Evolutionary conservation across 64 coral and sea anemone genomes (phyloP), one percentile per base, ranked within the genome.

Genomic region (Stylophora pistillata): DNA sequence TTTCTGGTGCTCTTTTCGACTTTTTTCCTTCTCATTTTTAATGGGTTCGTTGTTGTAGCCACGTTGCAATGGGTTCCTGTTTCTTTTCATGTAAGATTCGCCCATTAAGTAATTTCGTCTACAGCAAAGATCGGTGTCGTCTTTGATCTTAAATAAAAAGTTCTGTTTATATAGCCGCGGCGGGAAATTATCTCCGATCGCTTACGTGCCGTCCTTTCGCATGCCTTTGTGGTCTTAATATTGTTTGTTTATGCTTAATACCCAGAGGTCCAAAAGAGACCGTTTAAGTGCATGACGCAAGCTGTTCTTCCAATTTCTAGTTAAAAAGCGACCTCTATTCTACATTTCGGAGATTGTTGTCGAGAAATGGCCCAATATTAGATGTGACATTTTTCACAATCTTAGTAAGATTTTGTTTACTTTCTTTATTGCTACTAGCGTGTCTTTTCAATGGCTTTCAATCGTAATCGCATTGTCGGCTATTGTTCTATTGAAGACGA

Each of bases 91-190:
- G 3, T 47, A 47, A 47, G 80, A 21, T 53, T 68, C 21, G 13
- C 7, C 21, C 23, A 47, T 78, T 53, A 56, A 13, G 34, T 52
- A 23, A 37, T 41, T 52, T 76, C 13, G 32, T 10, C 73, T 21
- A 53, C 12, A 33, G 33, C 18, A 23, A 84, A 68, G 23, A 82
- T 82, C 78, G 78, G 78, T 21, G 9, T 2, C 30, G 12, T 27
- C 16, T 70, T 84, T 84, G 60, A 84, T 84, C 80, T 68, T 20
- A 26, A 53, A 30, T n/a, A 83, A 20, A 58, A 47, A 65, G 79
- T 27, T 79, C 65, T 82, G 79, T 82, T 82, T 82, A 30, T 47
- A 37, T 60, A 64, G 58, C 29, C 29, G 62, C 61, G 41, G 27
- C 58, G 21, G 62, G 34, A 53, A 82, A 15, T 47, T 47, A 47